These are phyloP conservation scores for Leptobrachium ailaonicum DNA, from an alignment of 2,113 vertebrate genomes.

Conservation along the genomic window DNA sequence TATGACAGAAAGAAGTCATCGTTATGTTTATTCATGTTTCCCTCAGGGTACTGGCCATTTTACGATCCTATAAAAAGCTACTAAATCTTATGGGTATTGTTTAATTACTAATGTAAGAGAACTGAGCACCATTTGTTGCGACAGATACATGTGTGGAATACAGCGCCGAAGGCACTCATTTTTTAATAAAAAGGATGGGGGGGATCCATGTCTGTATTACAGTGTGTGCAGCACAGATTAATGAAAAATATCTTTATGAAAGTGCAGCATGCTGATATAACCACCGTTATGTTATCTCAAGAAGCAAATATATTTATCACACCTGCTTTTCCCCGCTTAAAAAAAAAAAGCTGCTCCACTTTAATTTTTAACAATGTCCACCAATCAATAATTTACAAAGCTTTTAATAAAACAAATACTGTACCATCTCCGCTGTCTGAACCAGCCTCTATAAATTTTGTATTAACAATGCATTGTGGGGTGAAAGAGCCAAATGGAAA, in stretches of 20 bases:
- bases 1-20: constrained; percentile 26
- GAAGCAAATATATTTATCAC: no score
- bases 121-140: constrained; percentile 25
- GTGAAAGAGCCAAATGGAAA: no score
- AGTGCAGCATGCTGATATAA: background rate
- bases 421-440: no score
- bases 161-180: constrained; percentile 22
- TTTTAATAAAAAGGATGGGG: constrained; percentile 1
- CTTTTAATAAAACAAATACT: no score
- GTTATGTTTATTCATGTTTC: constrained; percentile 42
- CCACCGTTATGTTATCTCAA: background rate
- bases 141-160: constrained; percentile 29
- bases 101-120: constrained; percentile 13
- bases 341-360: no score
- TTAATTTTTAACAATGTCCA: no score
- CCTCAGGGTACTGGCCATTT: constrained; percentile 28
- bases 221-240: constrained; percentile 5
- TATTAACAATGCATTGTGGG: no score
- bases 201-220: background rate
- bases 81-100: constrained; percentile 29
- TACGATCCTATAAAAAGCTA: constrained; percentile 20
- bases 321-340: no score
- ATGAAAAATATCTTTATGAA: background rate
- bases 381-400: no score
- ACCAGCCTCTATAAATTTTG: no score